These are phyloP conservation scores for Stegophylla sp. DNA, from an alignment of 2,888 invertebrate species.

Conservation along the genomic window DNA sequence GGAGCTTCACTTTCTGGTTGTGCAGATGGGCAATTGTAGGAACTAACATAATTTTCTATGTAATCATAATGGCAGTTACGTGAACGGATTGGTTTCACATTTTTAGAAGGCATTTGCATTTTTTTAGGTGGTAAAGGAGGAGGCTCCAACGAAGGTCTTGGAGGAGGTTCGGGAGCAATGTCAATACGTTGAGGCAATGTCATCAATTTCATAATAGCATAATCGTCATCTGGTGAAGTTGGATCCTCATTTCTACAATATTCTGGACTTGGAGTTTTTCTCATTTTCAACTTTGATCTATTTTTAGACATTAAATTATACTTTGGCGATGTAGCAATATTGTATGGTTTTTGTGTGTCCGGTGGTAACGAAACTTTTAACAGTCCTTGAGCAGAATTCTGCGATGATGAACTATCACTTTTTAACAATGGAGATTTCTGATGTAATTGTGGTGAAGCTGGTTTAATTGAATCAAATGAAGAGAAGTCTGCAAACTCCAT, in stretches of 20 bases:
- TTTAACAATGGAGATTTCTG: slow-evolving; percentile 55
- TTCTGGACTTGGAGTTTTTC: slow-evolving; percentile 55
- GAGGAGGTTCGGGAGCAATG: slow-evolving; percentile 71
- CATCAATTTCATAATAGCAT: slow-evolving; percentile 56
- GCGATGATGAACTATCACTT: slow-evolving; percentile 59
- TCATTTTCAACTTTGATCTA: slow-evolving; percentile 42
- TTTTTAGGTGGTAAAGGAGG: slow-evolving; percentile 79
- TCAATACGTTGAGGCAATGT: slow-evolving; percentile 52
- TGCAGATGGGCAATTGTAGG: slow-evolving; percentile 62
- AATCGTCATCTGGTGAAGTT: slow-evolving; percentile 52
- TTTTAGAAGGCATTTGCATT: slow-evolving; percentile 69
- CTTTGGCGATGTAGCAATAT: slow-evolving; percentile 41
- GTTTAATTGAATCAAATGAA: slow-evolving; percentile 62
- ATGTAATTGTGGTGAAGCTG: slow-evolving; percentile 61
- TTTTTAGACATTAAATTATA: slow-evolving; percentile 53
- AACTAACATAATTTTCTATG: slow-evolving; percentile 67
- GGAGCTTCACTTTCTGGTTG: slow-evolving; percentile 66
- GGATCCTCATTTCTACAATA: slow-evolving; percentile 52
- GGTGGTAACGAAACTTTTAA: slow-evolving; percentile 75
- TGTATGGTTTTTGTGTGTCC: slow-evolving; percentile 65
- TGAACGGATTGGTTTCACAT: slow-evolving; percentile 73
- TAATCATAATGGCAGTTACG: slow-evolving; percentile 69
- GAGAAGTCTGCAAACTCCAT: slow-evolving; percentile 66
- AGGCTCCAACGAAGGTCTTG: slow-evolving; percentile 74
- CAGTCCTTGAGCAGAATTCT: slow-evolving; percentile 68